Evolutionary conservation across 2,113 vertebrate genomes (phyloP), one percentile per base, ranked within the genome.

Genomic region (Osmerus eperlanus): DNA sequence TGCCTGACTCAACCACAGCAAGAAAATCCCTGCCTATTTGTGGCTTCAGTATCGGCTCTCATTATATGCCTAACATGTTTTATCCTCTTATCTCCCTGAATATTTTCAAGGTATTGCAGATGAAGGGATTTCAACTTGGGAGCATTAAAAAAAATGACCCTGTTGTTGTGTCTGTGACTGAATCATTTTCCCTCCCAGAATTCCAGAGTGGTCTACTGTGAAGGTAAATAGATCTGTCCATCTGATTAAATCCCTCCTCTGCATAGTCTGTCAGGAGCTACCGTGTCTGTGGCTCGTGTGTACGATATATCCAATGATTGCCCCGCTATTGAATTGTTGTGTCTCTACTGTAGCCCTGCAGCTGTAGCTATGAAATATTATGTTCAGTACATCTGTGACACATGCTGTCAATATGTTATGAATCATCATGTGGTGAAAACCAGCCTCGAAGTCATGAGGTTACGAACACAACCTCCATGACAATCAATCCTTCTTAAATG

Each of bases 111-210:
- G 74, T 62, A 79, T 63, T 52, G 75, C 68, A 76, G 41, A 61
- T 41, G 15, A 69, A 36, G 19, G 63, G 23, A 76, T 75, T 78
- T 36, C 77, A 79, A 79, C 41, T 25, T 61, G n/a, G 4, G 0
- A 64, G 60, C 58, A 55, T 73, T 78, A 72, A 80, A 64, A 73
- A 69, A 2, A 79, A 78, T 80, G 55, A 79, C 56, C 76, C 32
- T 62, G 69, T 76, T 74, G 55, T 77, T 81, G 6, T 23, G 54
- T 65, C 58, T 28, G 79, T 54, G 25, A 11, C 65, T 67, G 75
- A 70, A 3, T 2, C 18, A 23, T 66, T 72, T 70, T 15, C 65
- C 60, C 55, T 36, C 51, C 70, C 23, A 68, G 32, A 61, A 63
- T 69, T 52, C 69, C 54, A 60, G n/a, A 78, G 51, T 54, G 21